Conservation (phyloP, 2,888 invertebrate species). For the Diarsia dahlii region DNA sequence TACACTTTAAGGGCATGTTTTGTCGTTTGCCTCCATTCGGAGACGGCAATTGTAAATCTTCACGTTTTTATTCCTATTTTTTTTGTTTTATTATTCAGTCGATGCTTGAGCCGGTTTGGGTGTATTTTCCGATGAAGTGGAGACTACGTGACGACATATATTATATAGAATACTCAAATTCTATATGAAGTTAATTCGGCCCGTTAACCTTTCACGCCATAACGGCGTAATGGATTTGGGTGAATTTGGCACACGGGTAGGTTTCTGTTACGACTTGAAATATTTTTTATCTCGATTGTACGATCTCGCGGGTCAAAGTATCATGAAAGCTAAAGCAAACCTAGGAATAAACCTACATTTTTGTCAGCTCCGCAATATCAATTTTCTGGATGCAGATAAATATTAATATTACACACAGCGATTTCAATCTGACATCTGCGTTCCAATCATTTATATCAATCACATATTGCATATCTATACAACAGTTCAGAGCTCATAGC, state of each 20-base stretch:
- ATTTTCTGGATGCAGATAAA: background rate
- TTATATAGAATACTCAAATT: background rate
- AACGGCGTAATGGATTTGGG: background rate
- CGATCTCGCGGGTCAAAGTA: background rate
- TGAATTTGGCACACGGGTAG: background rate
- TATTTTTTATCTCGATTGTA: background rate
- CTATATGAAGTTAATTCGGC: background rate
- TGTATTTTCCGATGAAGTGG: background rate
- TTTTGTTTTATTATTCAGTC: background rate
- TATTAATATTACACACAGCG: background rate
- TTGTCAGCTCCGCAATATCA: background rate
- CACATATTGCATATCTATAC: slow-evolving; percentile 15
- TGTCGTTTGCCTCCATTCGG: slow-evolving; percentile 37
- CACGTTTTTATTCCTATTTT: slow-evolving; percentile 15
- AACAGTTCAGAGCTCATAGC: background rate
- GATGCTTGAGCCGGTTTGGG: no score
- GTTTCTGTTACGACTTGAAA: background rate
- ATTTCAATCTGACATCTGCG: background rate
- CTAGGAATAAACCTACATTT: background rate
- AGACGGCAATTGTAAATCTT: slow-evolving; percentile 9
- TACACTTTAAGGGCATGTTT: slow-evolving; percentile 45
- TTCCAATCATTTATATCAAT: slow-evolving; percentile 9
- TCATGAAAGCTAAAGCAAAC: background rate
- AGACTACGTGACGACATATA: background rate
- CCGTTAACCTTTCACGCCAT: background rate